Base-by-base conservation (phyloP, 2,113 vertebrate species). In the Coturnix japonica region DNA sequence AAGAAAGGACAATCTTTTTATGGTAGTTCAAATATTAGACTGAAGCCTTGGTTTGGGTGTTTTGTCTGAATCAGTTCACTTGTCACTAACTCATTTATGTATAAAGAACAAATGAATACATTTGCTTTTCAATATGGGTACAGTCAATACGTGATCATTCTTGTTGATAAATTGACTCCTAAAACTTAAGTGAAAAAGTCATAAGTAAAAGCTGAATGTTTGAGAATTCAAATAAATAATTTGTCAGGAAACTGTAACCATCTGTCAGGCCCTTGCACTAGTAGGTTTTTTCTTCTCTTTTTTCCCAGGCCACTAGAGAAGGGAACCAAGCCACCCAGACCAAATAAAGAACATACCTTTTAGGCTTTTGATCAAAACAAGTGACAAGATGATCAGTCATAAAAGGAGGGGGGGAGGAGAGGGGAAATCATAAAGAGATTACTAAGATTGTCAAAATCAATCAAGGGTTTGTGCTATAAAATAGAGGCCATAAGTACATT, bases 221-320 rank as follows among this genome's bases (percentile, higher is more conserved):
- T 89, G 85, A 95, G 91, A 95, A 91, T 54, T 86, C 86, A 78
- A 96, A 89, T 87, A 96, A 91, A 95, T 89, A 91, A 76, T 89
- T 92, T 85, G 83, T 92, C 88, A 87, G 69, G 94, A 94, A 95
- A 92, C 78, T 81, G 71, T 91, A 89, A 75, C 90, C 93, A 91
- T 89, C 94, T 95, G 89, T 95, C 89, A 94, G 79, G 82, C 82
- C 47, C 44, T 81, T 41, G 13, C 54, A 87, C 20, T 67, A 69
- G 71, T 87, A 64, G 80, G 56, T 81, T 95, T 94, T 93, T 51
- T 69, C 26, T 74, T 30, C 14, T 77, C 31, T 60, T 41, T 66
- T 43, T 67, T 35, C 81, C 46, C 64, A 69, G 81, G 39, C 57
- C 41, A 49, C 22, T 81, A 60, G 56, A 78, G 33, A 95, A 95